A percentile compares a stretch with the other conserved stretches of the same genome.
These are phyloP conservation scores for Desmophyllum pertusum DNA, from an alignment of 92 coral and sea anemone genomes.

Conservation along the genomic window DNA sequence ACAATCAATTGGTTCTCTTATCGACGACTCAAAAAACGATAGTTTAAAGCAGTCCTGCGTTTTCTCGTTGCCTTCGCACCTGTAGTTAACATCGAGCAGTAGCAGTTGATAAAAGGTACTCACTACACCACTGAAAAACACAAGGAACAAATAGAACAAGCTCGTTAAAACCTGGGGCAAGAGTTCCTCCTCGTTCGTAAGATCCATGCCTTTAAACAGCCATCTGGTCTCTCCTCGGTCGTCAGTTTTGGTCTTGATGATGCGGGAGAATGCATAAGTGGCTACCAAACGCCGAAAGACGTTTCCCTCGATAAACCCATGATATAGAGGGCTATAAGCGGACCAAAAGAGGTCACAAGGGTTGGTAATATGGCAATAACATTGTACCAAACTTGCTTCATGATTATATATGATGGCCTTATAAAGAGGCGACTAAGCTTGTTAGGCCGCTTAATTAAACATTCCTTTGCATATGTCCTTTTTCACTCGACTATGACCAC, in stretches of 20 bases:
- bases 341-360: no score
- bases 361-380: no score
- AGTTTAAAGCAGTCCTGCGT: not conserved
- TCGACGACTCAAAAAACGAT: not conserved
- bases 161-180: not conserved
- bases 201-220: not conserved
- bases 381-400: no score
- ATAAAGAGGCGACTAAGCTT: no score
- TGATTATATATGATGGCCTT: no score
- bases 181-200: not conserved
- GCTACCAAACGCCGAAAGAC: not conserved
- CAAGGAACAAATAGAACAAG: not conserved
- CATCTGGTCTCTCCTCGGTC: not conserved
- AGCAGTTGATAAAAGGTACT: not conserved
- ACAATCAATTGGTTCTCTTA: not conserved
- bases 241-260: not conserved
- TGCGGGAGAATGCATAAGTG: not conserved
- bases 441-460: no score
- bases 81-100: not conserved
- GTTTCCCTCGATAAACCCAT: no score
- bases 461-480: no score
- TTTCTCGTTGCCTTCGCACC: not conserved
- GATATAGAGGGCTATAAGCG: no score
- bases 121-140: not conserved
- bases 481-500: no score